Evolutionary conservation across 2,797 vertebrate species (phyloP), one percentile per base, ranked within the genome.

Genomic region (Paedocypris micromegethes): DNA sequence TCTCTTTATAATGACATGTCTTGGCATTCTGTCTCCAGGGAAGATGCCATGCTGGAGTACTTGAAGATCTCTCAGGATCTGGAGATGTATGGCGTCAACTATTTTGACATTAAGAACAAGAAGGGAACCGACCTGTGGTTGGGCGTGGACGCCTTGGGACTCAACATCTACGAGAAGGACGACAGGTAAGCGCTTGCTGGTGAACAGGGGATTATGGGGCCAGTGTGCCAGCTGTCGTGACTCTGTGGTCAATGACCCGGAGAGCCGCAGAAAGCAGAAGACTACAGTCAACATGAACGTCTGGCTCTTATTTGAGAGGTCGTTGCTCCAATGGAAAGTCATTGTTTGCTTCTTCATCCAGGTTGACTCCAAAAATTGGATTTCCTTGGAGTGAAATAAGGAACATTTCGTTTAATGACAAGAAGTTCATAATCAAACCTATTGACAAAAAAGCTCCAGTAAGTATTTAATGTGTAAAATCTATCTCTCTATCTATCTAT

Each of bases 331-430:
- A 37, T 49, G 9, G 5, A 68, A 8, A 5, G 5, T 9, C 9
- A 37, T 49, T 49, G 45, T 7, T 64, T 0, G 37, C 0, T 66
- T 48, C n/a, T 66, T 45, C 54, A 38, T 68, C 47, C 76, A 99
- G 96, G 72, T 85, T 98, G 73, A 90, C 93, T 42, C 95, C 97
- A 2, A 99, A 99, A 86, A 97, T 98, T 39, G 96, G 96, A 66
- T 99, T 99, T 74, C 96, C 97, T 0, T 99, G 97, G 97, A 99
- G 94, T 3, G 97, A 99, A 89, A 98, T 98, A 77, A 89, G 92
- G 80, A 98, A 97, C 77, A 93, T 98, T 83, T 96, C 96, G 71
- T 98, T 96, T 83, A 95, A 83, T 67, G 94, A 98, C 70, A 99
- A 96, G 83, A 98, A 97, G 77, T 99, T 99, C 79, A 83, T 92